phyloP scores from a whole-genome alignment of 2,888 invertebrate genomes.

The Gastracanthus pulcherrimus region DNA sequence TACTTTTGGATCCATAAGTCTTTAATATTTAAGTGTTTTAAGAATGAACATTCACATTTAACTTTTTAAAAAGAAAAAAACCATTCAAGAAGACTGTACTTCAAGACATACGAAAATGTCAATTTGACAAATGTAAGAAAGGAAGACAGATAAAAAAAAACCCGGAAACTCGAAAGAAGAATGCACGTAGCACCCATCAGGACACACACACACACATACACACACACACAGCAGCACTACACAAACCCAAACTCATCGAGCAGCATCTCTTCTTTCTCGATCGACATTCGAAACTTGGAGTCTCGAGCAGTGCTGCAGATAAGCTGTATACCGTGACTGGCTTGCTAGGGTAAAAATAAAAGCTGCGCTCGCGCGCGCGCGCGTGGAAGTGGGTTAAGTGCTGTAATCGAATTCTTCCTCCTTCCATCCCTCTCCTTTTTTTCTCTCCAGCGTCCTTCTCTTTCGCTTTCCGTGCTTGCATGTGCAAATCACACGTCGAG shows the following conservation, averaged over 20 bases:
- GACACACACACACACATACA: background rate
- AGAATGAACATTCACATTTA: too few species aligned
- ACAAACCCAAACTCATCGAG: too few species aligned
- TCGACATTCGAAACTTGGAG: background rate
- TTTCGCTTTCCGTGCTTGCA: background rate
- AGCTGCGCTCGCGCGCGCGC: background rate
- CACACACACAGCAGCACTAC: too few species aligned
- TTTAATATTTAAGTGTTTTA: too few species aligned
- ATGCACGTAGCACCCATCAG: background rate
- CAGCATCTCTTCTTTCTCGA: background rate
- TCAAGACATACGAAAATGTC: too few species aligned
- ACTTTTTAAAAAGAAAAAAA: background rate
- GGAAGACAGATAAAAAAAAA: too few species aligned
- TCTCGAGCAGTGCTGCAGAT: background rate
- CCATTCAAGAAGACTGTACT: background rate
- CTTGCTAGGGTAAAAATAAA: slow-evolving; percentile 19
- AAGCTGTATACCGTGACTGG: background rate
- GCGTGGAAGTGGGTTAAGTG: slow-evolving; percentile 50
- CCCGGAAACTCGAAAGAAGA: background rate
- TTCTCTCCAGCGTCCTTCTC: background rate
- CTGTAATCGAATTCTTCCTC: slow-evolving; percentile 45
- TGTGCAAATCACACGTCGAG: slow-evolving; percentile 21
- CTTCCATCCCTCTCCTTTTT: background rate
- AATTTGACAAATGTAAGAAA: too few species aligned
- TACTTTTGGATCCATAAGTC: too few species aligned